Evolutionary conservation across 2,888 invertebrate species (phyloP).

Genomic region (Megamerina dolium): DNA sequence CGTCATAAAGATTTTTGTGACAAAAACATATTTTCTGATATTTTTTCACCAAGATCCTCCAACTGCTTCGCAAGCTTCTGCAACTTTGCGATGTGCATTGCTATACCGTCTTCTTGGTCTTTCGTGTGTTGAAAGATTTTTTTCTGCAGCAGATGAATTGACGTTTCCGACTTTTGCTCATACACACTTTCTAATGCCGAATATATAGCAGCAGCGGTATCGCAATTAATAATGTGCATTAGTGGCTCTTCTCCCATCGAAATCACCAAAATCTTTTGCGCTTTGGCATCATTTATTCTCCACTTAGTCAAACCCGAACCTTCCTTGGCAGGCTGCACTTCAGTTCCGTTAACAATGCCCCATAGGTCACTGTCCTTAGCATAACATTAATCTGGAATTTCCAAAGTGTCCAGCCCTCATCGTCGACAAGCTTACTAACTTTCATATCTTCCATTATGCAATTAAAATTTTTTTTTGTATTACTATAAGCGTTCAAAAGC

Average conservation of each 20-base stretch:
- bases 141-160: constrained; percentile 35
- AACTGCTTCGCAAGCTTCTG: constrained; percentile 17
- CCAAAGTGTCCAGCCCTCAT: constrained; percentile 7
- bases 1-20: constrained; percentile 27
- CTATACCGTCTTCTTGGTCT: constrained; percentile 17
- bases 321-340: background rate
- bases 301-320: background rate
- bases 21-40: constrained; percentile 21
- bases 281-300: constrained; percentile 4
- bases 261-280: constrained; percentile 4
- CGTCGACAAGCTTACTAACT: constrained; percentile 2
- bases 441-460: too few relatives aligned
- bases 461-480: too few relatives aligned
- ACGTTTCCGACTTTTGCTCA: constrained; percentile 36
- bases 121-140: constrained; percentile 23
- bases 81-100: constrained; percentile 20
- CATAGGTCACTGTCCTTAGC: background rate
- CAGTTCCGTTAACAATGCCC: constrained; percentile 3
- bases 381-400: constrained; percentile 10
- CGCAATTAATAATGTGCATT: constrained; percentile 21
- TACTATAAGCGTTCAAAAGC: too few relatives aligned
- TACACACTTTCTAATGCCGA: constrained; percentile 21
- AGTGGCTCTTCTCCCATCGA: constrained; percentile 18
- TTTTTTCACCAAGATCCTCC: constrained; percentile 17
- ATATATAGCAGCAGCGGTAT: constrained; percentile 20